Conservation (phyloP, 2,888 invertebrate genomes). For the Epicampocera succincta region DNA sequence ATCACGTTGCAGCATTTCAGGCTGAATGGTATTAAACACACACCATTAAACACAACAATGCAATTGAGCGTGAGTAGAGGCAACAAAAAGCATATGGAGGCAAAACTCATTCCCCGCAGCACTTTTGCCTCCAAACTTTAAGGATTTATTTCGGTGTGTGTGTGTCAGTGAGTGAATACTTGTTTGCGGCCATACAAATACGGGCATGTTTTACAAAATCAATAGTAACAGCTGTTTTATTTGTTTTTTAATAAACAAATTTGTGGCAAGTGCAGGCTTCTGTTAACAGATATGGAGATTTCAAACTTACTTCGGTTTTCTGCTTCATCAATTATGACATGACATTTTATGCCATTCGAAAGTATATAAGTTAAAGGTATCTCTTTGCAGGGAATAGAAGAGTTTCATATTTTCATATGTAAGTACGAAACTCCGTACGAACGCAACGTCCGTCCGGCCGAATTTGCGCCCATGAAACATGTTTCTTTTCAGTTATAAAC, state of each 20-base stretch:
- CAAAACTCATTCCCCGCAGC: not conserved
- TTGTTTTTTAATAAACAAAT: not conserved
- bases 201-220: constrained; percentile 9
- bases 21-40: constrained; percentile 49
- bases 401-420: too few relatives aligned
- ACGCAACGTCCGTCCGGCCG: too few relatives aligned
- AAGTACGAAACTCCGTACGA: too few relatives aligned
- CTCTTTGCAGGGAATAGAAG: too few relatives aligned
- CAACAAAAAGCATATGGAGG: not conserved
- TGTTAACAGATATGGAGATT: too few relatives aligned
- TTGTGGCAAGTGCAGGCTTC: not conserved
- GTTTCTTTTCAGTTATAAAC: too few relatives aligned
- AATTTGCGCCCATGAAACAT: too few relatives aligned
- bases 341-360: too few relatives aligned
- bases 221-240: constrained; percentile 37
- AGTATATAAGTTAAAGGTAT: too few relatives aligned
- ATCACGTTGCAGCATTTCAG: constrained; percentile 40
- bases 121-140: constrained; percentile 19
- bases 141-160: not conserved
- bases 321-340: too few relatives aligned
- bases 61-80: constrained; percentile 22
- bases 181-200: not conserved
- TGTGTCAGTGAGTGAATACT: not conserved
- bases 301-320: too few relatives aligned
- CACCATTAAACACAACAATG: constrained; percentile 50